Evolutionary conservation across 2,888 invertebrate genomes (phyloP).

Genomic region (Nymphalis urticae): DNA sequence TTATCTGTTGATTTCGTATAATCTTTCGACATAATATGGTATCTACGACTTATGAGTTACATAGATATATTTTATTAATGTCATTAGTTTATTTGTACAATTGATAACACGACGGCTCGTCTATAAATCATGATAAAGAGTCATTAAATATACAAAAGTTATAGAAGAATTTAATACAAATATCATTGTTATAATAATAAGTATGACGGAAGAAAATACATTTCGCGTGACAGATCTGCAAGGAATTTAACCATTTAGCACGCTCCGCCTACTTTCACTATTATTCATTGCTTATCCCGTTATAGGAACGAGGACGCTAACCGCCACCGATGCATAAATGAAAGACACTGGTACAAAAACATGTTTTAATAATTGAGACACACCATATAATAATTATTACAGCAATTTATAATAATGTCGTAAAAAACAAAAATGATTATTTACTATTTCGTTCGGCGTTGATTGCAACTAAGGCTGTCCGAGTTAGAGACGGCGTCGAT

Average conservation of each 20-base stretch:
- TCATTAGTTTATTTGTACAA: slow-evolving; percentile 13
- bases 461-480: slow-evolving; percentile 71
- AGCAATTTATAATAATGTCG: slow-evolving; percentile 78
- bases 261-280: slow-evolving; percentile 38
- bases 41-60: not conserved
- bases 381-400: slow-evolving; percentile 66
- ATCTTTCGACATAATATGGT: not conserved
- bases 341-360: slow-evolving; percentile 71
- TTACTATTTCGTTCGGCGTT: slow-evolving; percentile 72
- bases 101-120: slow-evolving; percentile 15
- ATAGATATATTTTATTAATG: not conserved
- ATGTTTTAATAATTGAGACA: slow-evolving; percentile 74
- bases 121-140: slow-evolving; percentile 1
- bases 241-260: slow-evolving; percentile 20
- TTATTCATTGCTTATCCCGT: slow-evolving; percentile 33
- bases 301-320: slow-evolving; percentile 41
- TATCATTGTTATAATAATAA: slow-evolving; percentile 2
- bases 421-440: slow-evolving; percentile 69
- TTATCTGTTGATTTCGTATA: not conserved
- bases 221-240: slow-evolving; percentile 1
- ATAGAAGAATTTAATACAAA: not conserved
- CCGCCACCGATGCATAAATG: slow-evolving; percentile 44
- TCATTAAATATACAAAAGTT: not conserved
- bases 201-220: slow-evolving; percentile 7
- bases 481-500: slow-evolving; percentile 64